These are phyloP conservation scores for Sphenodon punctatus DNA, from an alignment of 2,797 vertebrate genomes.

Conservation along the genomic window DNA sequence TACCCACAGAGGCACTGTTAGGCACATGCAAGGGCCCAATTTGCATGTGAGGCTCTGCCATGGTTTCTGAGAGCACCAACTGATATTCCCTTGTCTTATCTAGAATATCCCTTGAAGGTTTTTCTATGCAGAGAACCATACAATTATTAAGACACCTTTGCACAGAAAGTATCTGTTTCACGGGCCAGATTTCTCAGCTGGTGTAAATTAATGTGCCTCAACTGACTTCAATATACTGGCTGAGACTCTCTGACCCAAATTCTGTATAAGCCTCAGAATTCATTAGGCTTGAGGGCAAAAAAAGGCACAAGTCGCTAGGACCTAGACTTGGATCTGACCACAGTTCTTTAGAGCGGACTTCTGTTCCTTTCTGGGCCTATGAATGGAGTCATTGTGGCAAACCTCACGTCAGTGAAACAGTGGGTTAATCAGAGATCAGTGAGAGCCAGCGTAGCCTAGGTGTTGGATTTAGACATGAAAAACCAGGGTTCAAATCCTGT, in stretches of 20 bases:
- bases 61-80: no score
- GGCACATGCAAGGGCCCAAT: no score
- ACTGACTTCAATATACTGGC: background rate
- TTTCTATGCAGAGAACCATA: no score
- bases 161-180: background rate
- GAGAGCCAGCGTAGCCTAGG: no score
- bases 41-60: no score
- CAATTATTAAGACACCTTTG: no score
- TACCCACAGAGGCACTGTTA: no score
- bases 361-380: background rate
- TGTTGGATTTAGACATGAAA: no score
- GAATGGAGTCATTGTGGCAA: accelerated
- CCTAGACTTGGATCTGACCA: background rate
- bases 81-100: no score
- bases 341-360: background rate
- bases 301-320: background rate
- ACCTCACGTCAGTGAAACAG: background rate
- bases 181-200: background rate
- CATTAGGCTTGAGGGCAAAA: background rate
- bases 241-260: accelerated
- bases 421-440: background rate
- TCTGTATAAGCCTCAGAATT: background rate
- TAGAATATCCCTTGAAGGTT: no score
- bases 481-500: no score
- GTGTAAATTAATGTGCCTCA: background rate